Conservation (phyloP, 2,797 vertebrate genomes). For the Typhlichthys subterraneus region DNA sequence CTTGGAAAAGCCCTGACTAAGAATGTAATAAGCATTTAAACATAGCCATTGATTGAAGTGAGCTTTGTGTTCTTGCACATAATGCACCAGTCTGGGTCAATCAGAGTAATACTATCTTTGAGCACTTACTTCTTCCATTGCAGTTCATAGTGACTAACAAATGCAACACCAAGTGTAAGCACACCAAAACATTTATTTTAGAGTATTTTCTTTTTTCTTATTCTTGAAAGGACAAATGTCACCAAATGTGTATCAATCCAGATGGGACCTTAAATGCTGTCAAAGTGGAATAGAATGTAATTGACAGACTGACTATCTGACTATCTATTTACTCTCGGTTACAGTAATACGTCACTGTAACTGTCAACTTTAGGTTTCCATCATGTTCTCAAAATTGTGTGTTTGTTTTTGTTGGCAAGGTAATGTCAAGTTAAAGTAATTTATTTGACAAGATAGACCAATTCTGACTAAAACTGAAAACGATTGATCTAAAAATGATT, state of each 20-base stretch:
- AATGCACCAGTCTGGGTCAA: neutral
- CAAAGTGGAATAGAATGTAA: conserved; percentile 51
- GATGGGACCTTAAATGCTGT: conserved; percentile 60
- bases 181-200: conserved; percentile 20
- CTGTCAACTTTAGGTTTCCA: too few species aligned
- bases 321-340: too few species aligned
- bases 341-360: too few species aligned
- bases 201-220: conserved; percentile 22
- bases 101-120: conserved; percentile 16
- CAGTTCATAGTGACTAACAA: neutral
- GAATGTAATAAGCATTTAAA: neutral
- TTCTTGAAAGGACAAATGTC: conserved; percentile 18
- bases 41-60: conserved; percentile 8
- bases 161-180: conserved; percentile 10
- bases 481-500: too few species aligned
- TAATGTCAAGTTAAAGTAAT: too few species aligned
- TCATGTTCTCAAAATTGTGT: too few species aligned
- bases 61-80: neutral
- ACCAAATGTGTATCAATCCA: conserved; percentile 51
- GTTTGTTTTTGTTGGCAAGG: too few species aligned
- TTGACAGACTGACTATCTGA: conserved; percentile 21
- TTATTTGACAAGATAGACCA: conserved; percentile 3
- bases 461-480: conserved; percentile 21
- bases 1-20: neutral
- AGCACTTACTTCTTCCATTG: conserved; percentile 27